Evolutionary conservation across 2,113 vertebrate genomes (phyloP).

Genomic region (Percina caprodes): DNA sequence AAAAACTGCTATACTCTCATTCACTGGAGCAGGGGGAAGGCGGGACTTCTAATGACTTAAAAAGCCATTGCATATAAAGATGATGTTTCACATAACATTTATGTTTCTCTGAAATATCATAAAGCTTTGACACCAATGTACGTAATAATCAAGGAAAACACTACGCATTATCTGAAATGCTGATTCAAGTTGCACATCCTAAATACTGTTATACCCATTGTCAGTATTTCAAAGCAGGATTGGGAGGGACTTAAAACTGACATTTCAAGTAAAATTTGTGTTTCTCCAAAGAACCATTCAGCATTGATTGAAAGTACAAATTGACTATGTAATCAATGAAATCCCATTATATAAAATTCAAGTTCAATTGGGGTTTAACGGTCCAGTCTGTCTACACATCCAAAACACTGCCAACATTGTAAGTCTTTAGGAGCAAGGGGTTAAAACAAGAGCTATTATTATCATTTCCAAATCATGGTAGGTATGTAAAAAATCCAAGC

Average conservation of each 20-base stretch:
- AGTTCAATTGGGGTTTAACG: constrained; percentile 7
- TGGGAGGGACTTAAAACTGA: not conserved
- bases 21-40: not conserved
- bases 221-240: not conserved
- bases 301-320: not conserved
- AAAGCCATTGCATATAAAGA: not conserved
- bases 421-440: not conserved
- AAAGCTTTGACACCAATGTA: not conserved
- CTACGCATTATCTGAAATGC: constrained; percentile 54
- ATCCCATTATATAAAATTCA: constrained; percentile 47
- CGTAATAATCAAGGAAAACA: constrained; percentile 57
- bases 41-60: not conserved
- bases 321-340: constrained; percentile 51
- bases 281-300: constrained; percentile 1
- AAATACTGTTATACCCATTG: constrained; percentile 1
- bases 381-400: constrained; percentile 33
- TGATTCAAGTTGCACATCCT: constrained; percentile 35
- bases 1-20: constrained; percentile 28
- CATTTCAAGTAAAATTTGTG: not conserved
- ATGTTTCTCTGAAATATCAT: not conserved
- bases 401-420: not conserved
- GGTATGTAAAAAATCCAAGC: not conserved
- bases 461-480: not conserved
- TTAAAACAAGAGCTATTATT: not conserved
- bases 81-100: constrained; percentile 4